Evolutionary conservation across 2,888 invertebrate species (phyloP).

Genomic region (Trichacis sp.): DNA sequence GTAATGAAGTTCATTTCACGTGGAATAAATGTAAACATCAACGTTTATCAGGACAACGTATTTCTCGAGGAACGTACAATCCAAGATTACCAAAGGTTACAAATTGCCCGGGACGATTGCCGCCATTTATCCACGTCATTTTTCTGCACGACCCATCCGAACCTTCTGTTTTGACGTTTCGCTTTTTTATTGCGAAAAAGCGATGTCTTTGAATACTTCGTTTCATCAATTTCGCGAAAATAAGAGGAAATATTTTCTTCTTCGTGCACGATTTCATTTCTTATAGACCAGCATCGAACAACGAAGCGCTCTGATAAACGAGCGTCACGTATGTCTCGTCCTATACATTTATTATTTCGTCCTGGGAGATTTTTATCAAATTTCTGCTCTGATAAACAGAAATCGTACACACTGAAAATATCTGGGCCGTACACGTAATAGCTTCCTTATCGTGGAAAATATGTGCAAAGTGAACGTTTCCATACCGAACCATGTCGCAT

Average conservation of each 20-base stretch:
- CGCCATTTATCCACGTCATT: neutral
- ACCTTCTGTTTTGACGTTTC: neutral
- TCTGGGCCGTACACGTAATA: constrained; percentile 37
- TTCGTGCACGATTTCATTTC: constrained; percentile 32
- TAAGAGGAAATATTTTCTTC: constrained; percentile 15
- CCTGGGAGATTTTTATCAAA: constrained; percentile 37
- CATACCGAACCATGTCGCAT: constrained; percentile 41
- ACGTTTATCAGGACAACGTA: no score
- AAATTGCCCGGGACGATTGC: no score
- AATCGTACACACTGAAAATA: constrained; percentile 36
- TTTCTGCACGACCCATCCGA: constrained; percentile 2
- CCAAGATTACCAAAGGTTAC: no score
- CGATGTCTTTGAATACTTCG: neutral
- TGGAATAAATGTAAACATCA: no score
- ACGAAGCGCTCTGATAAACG: constrained; percentile 29
- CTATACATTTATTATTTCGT: constrained; percentile 42
- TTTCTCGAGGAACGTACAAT: no score
- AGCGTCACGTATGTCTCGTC: constrained; percentile 31
- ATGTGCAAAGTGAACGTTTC: constrained; percentile 19
- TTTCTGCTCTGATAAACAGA: constrained; percentile 41
- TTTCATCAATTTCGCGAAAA: neutral
- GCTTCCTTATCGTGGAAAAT: constrained; percentile 36
- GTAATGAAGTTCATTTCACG: no score
- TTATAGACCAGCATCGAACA: constrained; percentile 27
- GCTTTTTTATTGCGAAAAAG: constrained; percentile 1